Conservation (phyloP, 2,113 vertebrate species). For the Pterophyllum scalare region DNA sequence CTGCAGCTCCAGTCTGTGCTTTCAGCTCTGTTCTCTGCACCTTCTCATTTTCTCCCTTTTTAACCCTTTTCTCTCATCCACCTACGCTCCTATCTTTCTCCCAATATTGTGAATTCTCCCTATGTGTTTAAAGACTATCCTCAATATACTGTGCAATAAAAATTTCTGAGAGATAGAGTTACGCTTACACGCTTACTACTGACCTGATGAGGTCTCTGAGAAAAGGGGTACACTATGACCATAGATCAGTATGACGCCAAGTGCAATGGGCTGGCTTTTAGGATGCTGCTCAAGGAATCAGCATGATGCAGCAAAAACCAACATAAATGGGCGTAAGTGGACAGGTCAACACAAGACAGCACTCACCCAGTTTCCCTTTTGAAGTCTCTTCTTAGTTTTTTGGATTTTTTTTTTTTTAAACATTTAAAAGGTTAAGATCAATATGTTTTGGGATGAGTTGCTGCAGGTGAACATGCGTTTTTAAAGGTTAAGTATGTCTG, state of each 20-base stretch:
- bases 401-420: neutral
- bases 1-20: slow-evolving; percentile 13
- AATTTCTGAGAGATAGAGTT: neutral
- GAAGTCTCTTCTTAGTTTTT: neutral
- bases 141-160: slow-evolving; percentile 18
- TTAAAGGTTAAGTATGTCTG: slow-evolving; percentile 40
- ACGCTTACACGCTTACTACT: neutral
- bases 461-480: slow-evolving; percentile 33
- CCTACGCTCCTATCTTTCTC: slow-evolving; percentile 13
- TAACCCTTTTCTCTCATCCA: slow-evolving; percentile 32
- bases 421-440: slow-evolving; percentile 29
- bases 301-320: slow-evolving; percentile 40
- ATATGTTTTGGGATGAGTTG: slow-evolving; percentile 13
- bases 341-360: neutral
- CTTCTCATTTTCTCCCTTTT: slow-evolving; percentile 46
- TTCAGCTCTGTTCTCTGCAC: slow-evolving; percentile 30
- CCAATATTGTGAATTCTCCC: neutral
- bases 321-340: neutral
- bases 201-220: slow-evolving; percentile 24
- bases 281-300: neutral
- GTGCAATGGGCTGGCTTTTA: slow-evolving; percentile 14
- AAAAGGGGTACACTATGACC: neutral
- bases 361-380: neutral
- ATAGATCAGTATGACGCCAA: slow-evolving; percentile 21
- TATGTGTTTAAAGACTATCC: slow-evolving; percentile 26